Evolutionary conservation across 2,113 vertebrate species (phyloP).

Genomic region (Sminthopsis crassicaudata): DNA sequence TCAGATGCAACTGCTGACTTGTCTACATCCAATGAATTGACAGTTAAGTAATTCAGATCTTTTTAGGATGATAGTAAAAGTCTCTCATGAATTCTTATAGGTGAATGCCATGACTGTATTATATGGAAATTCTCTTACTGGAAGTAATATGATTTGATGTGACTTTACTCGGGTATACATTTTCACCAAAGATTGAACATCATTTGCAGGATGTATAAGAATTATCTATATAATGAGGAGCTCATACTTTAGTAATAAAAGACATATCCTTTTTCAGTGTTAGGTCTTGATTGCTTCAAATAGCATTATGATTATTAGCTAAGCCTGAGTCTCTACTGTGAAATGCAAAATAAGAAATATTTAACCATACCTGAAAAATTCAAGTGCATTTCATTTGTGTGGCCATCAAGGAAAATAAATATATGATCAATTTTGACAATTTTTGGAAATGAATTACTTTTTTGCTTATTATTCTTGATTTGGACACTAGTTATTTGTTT

Average conservation of each 20-base stretch:
- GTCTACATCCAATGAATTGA: not conserved
- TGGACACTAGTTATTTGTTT: constrained; percentile 39
- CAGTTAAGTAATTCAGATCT: not conserved
- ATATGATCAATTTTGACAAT: not conserved
- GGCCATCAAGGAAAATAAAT: constrained; percentile 20
- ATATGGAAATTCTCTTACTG: not conserved
- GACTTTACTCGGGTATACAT: not conserved
- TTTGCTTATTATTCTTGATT: constrained; percentile 16
- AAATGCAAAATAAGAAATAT: not conserved
- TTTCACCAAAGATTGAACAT: not conserved
- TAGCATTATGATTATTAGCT: not conserved
- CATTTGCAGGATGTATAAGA: not conserved
- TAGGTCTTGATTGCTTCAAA: not conserved
- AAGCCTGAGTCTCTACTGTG: not conserved
- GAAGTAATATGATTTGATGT: not conserved
- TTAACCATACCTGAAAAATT: constrained; percentile 8
- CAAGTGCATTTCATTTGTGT: constrained; percentile 6
- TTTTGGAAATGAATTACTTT: constrained; percentile 13
- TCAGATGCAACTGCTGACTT: not conserved
- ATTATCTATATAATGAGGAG: not conserved
- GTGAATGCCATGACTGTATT: not conserved
- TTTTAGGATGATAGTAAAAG: not conserved
- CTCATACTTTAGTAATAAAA: not conserved
- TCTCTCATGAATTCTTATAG: not conserved
- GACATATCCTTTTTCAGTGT: not conserved